Conservation (phyloP, 35 echinoderm and acorn worm species). For the Nesometra sesokonis region DNA sequence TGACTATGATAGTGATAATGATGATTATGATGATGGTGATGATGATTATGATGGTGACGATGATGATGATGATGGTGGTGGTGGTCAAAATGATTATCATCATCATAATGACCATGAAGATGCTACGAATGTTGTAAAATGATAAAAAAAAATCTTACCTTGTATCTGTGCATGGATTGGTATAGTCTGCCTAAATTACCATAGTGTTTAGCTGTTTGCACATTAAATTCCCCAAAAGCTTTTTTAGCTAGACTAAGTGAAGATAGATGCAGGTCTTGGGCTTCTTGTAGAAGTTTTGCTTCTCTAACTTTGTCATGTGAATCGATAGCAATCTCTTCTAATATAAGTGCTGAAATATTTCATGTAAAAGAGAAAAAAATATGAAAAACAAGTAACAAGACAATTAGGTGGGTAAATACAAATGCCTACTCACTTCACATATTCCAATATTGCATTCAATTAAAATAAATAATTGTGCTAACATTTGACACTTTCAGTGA, state of each 20-base stretch:
- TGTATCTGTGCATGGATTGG: slow-evolving; percentile 87
- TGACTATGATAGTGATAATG: too few relatives aligned
- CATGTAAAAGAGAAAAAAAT: too few relatives aligned
- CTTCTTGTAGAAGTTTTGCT: slow-evolving; percentile 82
- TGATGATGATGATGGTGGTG: background rate
- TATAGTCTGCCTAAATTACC: slow-evolving; percentile 90
- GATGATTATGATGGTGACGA: background rate
- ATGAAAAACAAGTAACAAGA: too few relatives aligned
- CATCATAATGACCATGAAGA: background rate
- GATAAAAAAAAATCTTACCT: slow-evolving; percentile 9
- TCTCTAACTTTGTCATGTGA: slow-evolving; percentile 78
- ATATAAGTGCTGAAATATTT: slow-evolving; percentile 49
- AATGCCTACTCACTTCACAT: too few relatives aligned
- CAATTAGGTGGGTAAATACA: too few relatives aligned
- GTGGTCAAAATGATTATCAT: too few relatives aligned
- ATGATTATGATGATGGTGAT: too few relatives aligned
- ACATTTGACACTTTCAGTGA: too few relatives aligned
- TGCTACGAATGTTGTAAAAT: background rate
- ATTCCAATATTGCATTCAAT: too few relatives aligned
- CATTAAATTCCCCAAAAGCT: slow-evolving; percentile 95
- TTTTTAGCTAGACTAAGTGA: slow-evolving; percentile 94
- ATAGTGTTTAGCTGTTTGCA: slow-evolving; percentile 97
- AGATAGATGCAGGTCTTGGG: slow-evolving; percentile 81
- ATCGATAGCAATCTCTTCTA: slow-evolving; percentile 95
- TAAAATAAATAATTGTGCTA: too few relatives aligned